Conservation (phyloP, 2,797 vertebrate genomes). For the Eidolon dupreanum region DNA sequence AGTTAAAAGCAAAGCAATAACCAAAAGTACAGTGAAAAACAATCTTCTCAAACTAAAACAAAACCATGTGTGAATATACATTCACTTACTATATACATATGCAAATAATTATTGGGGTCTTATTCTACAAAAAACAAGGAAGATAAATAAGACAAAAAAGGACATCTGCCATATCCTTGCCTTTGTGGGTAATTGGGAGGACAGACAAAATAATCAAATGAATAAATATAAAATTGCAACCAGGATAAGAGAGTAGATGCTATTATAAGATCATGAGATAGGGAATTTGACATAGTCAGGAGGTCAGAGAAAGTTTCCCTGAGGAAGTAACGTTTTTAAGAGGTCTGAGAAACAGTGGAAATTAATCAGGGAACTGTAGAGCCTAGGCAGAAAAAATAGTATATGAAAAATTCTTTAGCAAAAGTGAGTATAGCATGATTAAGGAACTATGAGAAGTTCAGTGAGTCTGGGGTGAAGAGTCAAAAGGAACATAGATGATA, state of each 20-base stretch:
- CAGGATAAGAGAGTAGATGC: neutral
- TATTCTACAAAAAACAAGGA: neutral
- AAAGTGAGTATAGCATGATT: neutral
- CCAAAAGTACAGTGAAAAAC: neutral
- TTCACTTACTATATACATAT: neutral
- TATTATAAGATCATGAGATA: neutral
- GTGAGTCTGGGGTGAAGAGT: neutral
- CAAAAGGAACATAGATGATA: neutral
- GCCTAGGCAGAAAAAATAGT: neutral
- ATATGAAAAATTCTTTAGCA: neutral
- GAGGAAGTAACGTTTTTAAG: neutral
- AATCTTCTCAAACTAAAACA: neutral
- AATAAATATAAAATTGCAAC: neutral
- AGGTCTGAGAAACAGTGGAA: neutral
- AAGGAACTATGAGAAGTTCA: neutral
- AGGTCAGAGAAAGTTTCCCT: neutral
- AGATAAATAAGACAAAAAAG: neutral
- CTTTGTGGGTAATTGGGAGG: neutral
- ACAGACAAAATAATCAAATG: neutral
- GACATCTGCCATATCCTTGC: neutral
- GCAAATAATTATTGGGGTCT: neutral
- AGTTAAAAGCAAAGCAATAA: neutral
- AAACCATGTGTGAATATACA: neutral
- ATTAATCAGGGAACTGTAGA: neutral
- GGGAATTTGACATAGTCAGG: neutral